Base-by-base conservation (phyloP, 1,140 invertebrate species). In the Calephelis nemesis region DNA sequence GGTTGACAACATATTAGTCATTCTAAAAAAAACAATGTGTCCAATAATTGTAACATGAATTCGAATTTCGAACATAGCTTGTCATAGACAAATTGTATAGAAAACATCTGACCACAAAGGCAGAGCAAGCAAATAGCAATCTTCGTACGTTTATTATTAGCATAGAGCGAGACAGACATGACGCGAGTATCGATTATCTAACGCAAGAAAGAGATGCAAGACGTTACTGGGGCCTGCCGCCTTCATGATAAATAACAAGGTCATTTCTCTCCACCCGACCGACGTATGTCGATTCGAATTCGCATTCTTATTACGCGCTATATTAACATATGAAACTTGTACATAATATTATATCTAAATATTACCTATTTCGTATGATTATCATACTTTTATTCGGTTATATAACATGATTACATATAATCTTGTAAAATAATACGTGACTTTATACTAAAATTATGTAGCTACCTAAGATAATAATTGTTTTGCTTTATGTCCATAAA, bases 201-300 rank as follows among this genome's bases (percentile, higher is more conserved):
- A 64, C 6, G 78, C 50, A 40, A 62, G 85, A 87, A 68, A 65
- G 84, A 69, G 83, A 87, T n/a, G 75, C n/a, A 68, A 49, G 72
- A 75, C 79, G 60, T 58, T 60, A 69, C 62, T 42, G 42, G 42
- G 42, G 42, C 19, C 19, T 19, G 74, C 77, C n/a, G n/a, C n/a
- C n/a, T n/a, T n/a, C n/a, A 78, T 77, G 82, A 81, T 85, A 87
- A 88, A 82, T 81, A 78, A 70, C 85, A 90, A 90, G 85, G 87
- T 90, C 87, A 88, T 79, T 79, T 82, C 76, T 79, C 76, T 71
- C 77, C 73, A 75, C 69, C 68, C 71, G 68, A 70, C 70, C 19
- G 69, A 69, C 74, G 71, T 67, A 68, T 70, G 65, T 62, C 65
- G 72, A 65, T 67, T 63, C 15, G 64, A 49, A 69, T 73, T 63